Evolutionary conservation across 2,797 vertebrate genomes (phyloP).

Genomic region (Phoeniculus purpureus): DNA sequence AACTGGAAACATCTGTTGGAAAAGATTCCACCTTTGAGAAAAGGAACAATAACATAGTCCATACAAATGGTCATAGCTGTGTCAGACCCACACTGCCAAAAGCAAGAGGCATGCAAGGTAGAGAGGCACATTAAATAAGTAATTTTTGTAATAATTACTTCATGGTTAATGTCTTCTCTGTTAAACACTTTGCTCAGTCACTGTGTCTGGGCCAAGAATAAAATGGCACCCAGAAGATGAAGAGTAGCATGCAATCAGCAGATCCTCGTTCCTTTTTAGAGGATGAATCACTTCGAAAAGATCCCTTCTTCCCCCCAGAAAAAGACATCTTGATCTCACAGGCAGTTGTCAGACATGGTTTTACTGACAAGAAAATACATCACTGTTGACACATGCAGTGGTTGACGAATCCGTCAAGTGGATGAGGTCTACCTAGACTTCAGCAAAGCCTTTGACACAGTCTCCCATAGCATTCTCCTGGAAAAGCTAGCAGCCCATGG

Average conservation of each 20-base stretch:
- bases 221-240: not conserved
- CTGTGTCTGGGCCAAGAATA: not conserved
- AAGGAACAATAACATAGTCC: not conserved
- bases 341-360: not conserved
- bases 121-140: not conserved
- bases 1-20: not conserved
- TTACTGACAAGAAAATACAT: not conserved
- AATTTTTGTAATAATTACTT: not conserved
- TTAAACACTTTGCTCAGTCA: not conserved
- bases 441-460: no score
- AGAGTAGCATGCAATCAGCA: not conserved
- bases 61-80: not conserved
- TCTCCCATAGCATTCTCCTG: no score
- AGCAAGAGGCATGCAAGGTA: not conserved
- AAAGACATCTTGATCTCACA: not conserved
- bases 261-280: not conserved
- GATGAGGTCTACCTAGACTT: no score
- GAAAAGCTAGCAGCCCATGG: no score
- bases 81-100: not conserved
- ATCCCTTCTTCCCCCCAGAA: not conserved
- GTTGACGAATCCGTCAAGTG: no score
- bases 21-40: not conserved
- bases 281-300: not conserved
- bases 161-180: not conserved
- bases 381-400: not conserved